Evolutionary conservation across 2,113 vertebrate species (phyloP).

Genomic region (Sarotherodon lohbergeri): DNA sequence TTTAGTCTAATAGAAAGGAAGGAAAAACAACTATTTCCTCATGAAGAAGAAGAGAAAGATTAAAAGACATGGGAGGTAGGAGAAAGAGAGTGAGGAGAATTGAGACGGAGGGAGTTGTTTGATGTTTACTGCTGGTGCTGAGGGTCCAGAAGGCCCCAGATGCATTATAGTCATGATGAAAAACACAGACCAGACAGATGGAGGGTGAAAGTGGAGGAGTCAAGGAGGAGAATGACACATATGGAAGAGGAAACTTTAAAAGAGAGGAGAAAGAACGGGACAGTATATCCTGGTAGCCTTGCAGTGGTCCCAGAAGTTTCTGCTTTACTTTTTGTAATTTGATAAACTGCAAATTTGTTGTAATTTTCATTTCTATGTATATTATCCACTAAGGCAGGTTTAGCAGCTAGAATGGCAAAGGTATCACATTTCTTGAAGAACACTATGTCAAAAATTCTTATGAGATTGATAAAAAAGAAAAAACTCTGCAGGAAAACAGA

Average conservation of each 20-base stretch:
- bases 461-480: not conserved
- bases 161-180: slow-evolving; percentile 3
- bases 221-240: not conserved
- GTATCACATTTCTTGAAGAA: not conserved
- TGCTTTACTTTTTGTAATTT: not conserved
- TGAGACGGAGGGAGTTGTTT: not conserved
- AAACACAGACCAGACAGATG: not conserved
- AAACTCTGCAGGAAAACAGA: not conserved
- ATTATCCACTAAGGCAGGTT: not conserved
- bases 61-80: not conserved
- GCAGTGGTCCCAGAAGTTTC: not conserved
- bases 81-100: not conserved
- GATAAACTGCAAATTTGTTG: not conserved
- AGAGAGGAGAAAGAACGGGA: not conserved
- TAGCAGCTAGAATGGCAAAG: not conserved
- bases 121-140: not conserved
- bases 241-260: not conserved
- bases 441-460: not conserved
- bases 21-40: not conserved
- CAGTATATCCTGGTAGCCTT: not conserved
- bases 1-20: not conserved
- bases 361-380: not conserved
- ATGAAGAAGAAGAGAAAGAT: not conserved
- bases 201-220: not conserved
- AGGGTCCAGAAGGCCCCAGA: not conserved